A percentile compares a stretch with the other conserved stretches of the same genome.
These are phyloP conservation scores for Thaumatotibia leucotreta DNA, from an alignment of 1,140 invertebrate genomes.

Conservation along the genomic window DNA sequence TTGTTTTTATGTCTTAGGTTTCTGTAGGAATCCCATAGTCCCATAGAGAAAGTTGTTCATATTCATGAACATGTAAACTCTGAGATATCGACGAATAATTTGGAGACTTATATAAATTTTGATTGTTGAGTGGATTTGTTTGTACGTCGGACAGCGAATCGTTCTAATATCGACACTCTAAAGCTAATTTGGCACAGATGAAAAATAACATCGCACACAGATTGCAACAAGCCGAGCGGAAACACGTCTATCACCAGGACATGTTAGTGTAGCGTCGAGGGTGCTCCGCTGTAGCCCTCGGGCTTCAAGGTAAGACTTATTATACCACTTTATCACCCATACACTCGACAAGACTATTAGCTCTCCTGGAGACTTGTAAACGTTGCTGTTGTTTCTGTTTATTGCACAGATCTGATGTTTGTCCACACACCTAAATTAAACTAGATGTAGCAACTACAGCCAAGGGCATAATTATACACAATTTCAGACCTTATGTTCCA, in stretches of 20 bases:
- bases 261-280: slow-evolving; percentile 1
- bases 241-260: not conserved
- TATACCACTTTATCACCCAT: slow-evolving; percentile 1
- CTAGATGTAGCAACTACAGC: not conserved
- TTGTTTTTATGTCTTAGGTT: too few relatives aligned
- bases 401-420: not conserved
- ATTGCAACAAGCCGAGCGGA: not conserved
- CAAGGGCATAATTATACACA: not conserved
- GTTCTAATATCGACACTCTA: too few relatives aligned
- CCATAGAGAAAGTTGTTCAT: too few relatives aligned
- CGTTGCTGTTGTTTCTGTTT: not conserved
- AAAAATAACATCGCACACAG: not conserved
- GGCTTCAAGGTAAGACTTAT: not conserved
- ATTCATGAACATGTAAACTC: too few relatives aligned
- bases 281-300: not conserved
- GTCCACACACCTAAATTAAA: not conserved
- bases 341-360: not conserved
- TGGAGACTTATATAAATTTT: too few relatives aligned
- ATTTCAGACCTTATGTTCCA: too few relatives aligned
- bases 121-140: too few relatives aligned
- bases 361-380: not conserved
- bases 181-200: too few relatives aligned
- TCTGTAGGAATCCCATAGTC: too few relatives aligned
- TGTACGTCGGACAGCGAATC: too few relatives aligned
- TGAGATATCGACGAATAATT: too few relatives aligned